Base-by-base conservation (phyloP, 2,113 vertebrate species). In the Dermatemys mawii region DNA sequence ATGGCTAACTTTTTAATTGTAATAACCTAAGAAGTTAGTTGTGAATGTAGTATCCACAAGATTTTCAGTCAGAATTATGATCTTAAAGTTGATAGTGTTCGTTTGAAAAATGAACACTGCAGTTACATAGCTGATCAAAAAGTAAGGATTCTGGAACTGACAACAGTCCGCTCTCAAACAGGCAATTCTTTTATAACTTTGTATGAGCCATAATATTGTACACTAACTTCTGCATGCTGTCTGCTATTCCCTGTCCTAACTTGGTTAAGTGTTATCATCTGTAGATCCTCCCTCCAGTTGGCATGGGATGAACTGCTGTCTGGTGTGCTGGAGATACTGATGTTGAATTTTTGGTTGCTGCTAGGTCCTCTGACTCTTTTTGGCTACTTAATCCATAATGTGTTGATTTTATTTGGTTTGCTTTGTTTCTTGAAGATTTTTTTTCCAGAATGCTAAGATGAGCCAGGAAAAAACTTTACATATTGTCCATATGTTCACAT, bases 41-140 rank as follows among this genome's bases (percentile, higher is more conserved):
- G 55, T 70, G 63, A 70, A 35, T 38, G 63, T n/a, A 38, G 63
- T 17, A n/a, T 21, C 16, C n/a, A 22, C 32, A 38, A 21, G 63
- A 38, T 38, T 70, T 70, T 70, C 17, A 38, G 19, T 38, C n/a
- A 60, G 24, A 55, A 13, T 29, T 12, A 22, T 70, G n/a, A 38
- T 38, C 63, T 70, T 70, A 35, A 51, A 70, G 78, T 79, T 67
- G 63, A 51, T 51, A 27, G 51, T 53, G 2, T 63, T 92, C 86
- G 60, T 49, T 44, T 94, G 49, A 73, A 83, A 16, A 84, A 29
- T 22, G 27, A 27, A 19, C 38, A 2, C 29, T 86, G 83, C 0
- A 24, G 27, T 26, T 81, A 4, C 79, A 0, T 8, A 32, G 41
- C 29, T 70, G 41, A 9, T 49, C 0, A 95, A 78, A 70, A 76